Conservation (phyloP, 2,113 vertebrate genomes). For the Lepisosteus oculatus region DNA sequence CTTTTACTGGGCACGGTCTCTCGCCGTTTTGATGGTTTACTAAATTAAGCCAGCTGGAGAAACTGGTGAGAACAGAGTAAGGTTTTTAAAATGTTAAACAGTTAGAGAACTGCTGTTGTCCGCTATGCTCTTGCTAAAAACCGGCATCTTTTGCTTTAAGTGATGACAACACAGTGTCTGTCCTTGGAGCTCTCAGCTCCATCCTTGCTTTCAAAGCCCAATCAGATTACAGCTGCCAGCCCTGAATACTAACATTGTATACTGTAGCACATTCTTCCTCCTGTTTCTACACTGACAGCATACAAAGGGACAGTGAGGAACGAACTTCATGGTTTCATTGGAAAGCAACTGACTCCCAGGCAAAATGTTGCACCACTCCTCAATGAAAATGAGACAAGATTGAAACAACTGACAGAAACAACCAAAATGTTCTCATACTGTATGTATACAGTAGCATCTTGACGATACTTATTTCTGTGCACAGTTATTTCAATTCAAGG, state of each 20-base stretch:
- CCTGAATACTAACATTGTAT: conserved; percentile 6
- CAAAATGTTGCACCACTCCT: too few species aligned
- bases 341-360: not conserved
- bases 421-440: too few species aligned
- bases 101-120: not conserved
- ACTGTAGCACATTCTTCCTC: not conserved
- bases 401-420: too few species aligned
- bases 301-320: not conserved
- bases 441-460: too few species aligned
- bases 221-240: not conserved
- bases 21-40: too few species aligned
- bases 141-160: not conserved
- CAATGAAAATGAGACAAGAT: too few species aligned
- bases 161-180: conserved; percentile 10
- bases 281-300: not conserved
- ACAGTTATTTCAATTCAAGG: too few species aligned
- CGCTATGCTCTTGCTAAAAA: not conserved
- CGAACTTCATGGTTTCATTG: not conserved
- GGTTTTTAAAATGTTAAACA: too few species aligned
- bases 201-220: not conserved
- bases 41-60: too few species aligned
- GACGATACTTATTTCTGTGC: too few species aligned
- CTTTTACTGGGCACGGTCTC: too few species aligned
- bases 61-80: too few species aligned
- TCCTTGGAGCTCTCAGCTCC: conserved; percentile 3